Base-by-base conservation (phyloP, 2,888 invertebrate genomes). In the Cordilura impudica region DNA sequence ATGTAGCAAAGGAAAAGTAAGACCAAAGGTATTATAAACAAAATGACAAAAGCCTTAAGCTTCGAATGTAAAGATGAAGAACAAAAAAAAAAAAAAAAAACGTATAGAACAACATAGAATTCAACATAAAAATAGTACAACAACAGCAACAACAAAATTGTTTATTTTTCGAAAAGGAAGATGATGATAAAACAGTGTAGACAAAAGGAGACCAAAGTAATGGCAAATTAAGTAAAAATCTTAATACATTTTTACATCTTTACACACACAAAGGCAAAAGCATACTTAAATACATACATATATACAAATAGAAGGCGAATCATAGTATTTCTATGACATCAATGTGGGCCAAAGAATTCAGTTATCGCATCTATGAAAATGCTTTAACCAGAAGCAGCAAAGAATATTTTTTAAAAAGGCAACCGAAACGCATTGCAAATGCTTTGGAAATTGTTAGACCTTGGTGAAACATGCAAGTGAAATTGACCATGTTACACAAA, bases 21-120 rank as follows among this genome's bases (percentile, higher is more conserved):
- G 56, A 65, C 70, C 43, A 23, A 76, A 76, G 69, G 66, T 66
- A 76, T 76, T 65, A 70, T 69, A 75, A 56, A 69, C 61, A 39
- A 75, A 60, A 47, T 72, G 54, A 61, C 35, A 72, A 54, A 72
- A 23, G 71, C 53, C 39, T 61, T 29, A 21, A 54, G 61, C 53
- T 53, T 61, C 43, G 23, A 47, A 35, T 14, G 47, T n/a, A n/a
- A n/a, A 16, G 47, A 21, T 47, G 14, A 16, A 5, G 1, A 14
- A 54, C 21, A 35, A 39, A 12, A 18, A 53, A 2, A 23, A n/a
- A 3, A 18, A 18, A 47, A 21, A n/a, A 66, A 54, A n/a, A n/a
- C n/a, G n/a, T 39, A 23, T 58, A 16, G 23, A 49, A 49, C n/a
- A n/a, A n/a, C 35, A 58, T 31, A 66, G 49, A 18, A 49, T 39